Conservation (phyloP, 1,140 invertebrate genomes). For the Paracyclopina nana region DNA sequence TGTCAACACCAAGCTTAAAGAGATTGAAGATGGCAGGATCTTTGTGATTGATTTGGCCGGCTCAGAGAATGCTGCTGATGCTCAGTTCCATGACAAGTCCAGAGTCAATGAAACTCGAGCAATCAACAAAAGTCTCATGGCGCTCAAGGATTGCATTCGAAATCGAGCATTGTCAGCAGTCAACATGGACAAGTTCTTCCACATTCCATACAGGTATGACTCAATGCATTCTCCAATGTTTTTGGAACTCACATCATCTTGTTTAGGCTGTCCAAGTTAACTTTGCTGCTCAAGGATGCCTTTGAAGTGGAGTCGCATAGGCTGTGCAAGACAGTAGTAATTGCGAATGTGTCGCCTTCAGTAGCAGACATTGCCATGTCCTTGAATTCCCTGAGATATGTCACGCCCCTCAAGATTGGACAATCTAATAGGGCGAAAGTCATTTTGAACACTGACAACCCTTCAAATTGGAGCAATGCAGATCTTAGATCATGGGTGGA, state of each 20-base stretch:
- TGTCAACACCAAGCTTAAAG: not conserved
- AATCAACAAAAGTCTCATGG: not conserved
- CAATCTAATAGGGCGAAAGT: not conserved
- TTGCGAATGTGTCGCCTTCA: not conserved
- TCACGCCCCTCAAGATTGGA: not conserved
- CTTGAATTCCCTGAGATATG: not conserved
- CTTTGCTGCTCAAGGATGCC: conserved; percentile 9
- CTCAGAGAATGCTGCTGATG: not conserved
- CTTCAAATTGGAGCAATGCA: conserved; percentile 5
- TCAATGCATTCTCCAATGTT: too few relatives aligned
- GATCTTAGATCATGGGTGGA: not conserved
- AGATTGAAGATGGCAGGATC: not conserved
- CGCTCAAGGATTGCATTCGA: not conserved
- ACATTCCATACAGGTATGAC: conserved; percentile 1
- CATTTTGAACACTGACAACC: not conserved
- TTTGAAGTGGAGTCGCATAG: not conserved
- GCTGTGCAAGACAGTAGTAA: not conserved
- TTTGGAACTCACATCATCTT: too few relatives aligned
- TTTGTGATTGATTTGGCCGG: conserved; percentile 6
- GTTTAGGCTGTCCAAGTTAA: conserved; percentile 4
- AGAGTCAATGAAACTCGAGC: not conserved
- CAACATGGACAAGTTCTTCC: not conserved
- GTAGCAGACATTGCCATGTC: not conserved
- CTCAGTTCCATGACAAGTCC: not conserved
- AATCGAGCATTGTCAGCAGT: not conserved